Conservation (phyloP, 2,888 invertebrate genomes). For the Orgyia antiqua region DNA sequence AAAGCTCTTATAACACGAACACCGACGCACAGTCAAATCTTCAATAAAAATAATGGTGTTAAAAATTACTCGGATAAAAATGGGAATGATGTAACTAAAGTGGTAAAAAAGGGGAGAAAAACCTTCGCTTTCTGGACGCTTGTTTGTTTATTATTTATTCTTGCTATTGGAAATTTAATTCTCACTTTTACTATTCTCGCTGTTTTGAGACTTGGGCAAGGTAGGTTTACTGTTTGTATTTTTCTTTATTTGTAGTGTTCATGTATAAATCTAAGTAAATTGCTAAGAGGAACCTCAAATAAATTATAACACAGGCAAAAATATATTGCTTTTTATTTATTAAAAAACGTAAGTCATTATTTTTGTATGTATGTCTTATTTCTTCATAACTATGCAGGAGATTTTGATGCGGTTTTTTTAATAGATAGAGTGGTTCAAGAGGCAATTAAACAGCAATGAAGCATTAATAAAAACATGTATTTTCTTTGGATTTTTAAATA, state of each 20-base stretch:
- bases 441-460: not conserved
- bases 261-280: no score
- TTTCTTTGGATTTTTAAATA: no score
- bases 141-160: constrained; percentile 81
- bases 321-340: no score
- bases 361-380: no score
- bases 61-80: constrained; percentile 69
- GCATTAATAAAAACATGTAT: not conserved
- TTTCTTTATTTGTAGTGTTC: no score
- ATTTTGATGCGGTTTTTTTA: no score
- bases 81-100: constrained; percentile 62
- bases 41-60: constrained; percentile 37
- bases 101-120: constrained; percentile 68
- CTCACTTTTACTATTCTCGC: constrained; percentile 89
- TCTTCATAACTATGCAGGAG: no score
- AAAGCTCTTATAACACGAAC: constrained; percentile 62
- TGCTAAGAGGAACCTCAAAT: no score
- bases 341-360: no score
- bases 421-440: not conserved
- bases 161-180: constrained; percentile 88
- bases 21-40: constrained; percentile 49
- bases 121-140: constrained; percentile 89
- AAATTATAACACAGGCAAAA: no score
- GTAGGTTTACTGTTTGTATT: constrained; percentile 31
- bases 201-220: constrained; percentile 86